phyloP scores from a whole-genome alignment of 2,888 invertebrate genomes.

The Neoitamus cyanurus region DNA sequence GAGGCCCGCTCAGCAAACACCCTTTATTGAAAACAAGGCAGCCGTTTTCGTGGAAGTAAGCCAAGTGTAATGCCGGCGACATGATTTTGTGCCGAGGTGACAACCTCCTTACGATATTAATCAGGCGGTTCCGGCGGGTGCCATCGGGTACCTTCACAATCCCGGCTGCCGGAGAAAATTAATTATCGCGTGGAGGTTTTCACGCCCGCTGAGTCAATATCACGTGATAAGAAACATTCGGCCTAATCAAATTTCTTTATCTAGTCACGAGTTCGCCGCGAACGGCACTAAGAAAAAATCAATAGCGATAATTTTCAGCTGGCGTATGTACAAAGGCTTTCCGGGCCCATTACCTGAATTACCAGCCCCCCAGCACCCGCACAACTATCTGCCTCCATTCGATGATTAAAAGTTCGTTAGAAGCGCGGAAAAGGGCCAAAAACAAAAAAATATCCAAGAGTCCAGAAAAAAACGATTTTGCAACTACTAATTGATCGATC shows the following conservation, averaged over 20 bases:
- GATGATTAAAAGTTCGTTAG: background rate
- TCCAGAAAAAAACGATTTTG: background rate
- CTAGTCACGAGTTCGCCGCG: background rate
- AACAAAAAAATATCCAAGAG: background rate
- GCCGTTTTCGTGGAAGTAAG: background rate
- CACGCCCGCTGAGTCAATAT: constrained; percentile 10
- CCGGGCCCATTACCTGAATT: background rate
- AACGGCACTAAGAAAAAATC: constrained; percentile 7
- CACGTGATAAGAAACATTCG: constrained; percentile 28
- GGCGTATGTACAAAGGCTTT: background rate
- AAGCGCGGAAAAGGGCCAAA: background rate
- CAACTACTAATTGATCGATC: constrained; percentile 26
- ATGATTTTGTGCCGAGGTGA: background rate
- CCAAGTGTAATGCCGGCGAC: background rate
- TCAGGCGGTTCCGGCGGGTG: background rate
- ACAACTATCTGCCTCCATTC: background rate
- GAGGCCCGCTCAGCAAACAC: background rate
- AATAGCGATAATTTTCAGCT: constrained; percentile 4
- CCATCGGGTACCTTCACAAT: background rate
- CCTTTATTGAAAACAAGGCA: background rate
- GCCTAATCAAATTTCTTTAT: constrained; percentile 37
- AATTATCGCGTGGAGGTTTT: background rate
- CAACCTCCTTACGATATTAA: background rate
- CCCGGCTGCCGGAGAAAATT: background rate
- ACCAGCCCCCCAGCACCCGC: background rate